Conservation (phyloP, 2,888 invertebrate genomes). For the Scelioninae gen. 2 region DNA sequence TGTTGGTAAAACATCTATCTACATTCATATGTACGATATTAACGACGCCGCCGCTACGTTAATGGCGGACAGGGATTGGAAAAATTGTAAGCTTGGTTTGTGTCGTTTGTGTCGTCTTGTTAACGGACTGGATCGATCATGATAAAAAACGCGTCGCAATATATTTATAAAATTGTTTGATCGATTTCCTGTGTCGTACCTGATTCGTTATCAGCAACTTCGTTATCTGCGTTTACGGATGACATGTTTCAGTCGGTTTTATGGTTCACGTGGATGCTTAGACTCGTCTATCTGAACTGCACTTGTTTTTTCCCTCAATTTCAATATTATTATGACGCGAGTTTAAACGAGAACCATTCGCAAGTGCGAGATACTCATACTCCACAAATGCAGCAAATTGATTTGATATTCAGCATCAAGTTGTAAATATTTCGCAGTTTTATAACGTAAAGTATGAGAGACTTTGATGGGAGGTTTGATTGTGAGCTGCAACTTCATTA, state of each 20-base stretch:
- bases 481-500: too few relatives aligned
- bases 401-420: too few relatives aligned
- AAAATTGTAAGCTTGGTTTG: slow-evolving; percentile 10
- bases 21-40: background rate
- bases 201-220: slow-evolving; percentile 27
- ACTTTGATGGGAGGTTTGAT: too few relatives aligned
- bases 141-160: slow-evolving; percentile 1
- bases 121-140: background rate
- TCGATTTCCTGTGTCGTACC: slow-evolving; percentile 3
- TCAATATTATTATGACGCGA: too few relatives aligned
- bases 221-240: slow-evolving; percentile 15
- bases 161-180: background rate
- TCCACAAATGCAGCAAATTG: too few relatives aligned
- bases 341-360: too few relatives aligned
- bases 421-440: background rate
- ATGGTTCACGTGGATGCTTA: slow-evolving; percentile 12
- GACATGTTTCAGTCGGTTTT: slow-evolving; percentile 14
- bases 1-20: slow-evolving; percentile 3
- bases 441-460: background rate
- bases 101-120: slow-evolving; percentile 10
- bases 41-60: slow-evolving; percentile 63
- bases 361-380: too few relatives aligned
- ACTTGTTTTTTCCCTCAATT: too few relatives aligned
- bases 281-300: too few relatives aligned
- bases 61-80: slow-evolving; percentile 67